Evolutionary conservation across 2,113 vertebrate species (phyloP), one percentile per base, ranked within the genome.

Genomic region (Antennarius striatus): DNA sequence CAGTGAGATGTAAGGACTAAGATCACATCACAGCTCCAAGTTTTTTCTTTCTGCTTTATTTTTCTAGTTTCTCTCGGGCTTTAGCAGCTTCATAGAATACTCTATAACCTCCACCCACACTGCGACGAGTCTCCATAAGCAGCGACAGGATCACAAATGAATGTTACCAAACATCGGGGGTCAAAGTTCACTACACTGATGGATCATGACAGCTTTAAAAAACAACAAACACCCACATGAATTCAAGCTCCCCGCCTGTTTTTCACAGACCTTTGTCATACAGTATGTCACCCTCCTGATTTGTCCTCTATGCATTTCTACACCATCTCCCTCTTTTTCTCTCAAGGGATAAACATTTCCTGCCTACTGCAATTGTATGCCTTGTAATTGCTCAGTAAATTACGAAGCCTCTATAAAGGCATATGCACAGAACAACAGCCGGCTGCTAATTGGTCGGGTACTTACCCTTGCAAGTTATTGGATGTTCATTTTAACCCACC

Each of bases 71-170:
- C 3, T 36, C 15, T 15, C 42, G 4, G 52, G 46, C 58, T 53
- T 36, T 36, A 36, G 32, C 1, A 36, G 7, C 32, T 46, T 66
- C 46, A 65, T 65, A 70, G 47, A 80, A 63, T 75, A 71, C 58
- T 71, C 28, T 40, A 61, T 59, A 36, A 59, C n/a, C 61, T 67
- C 57, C 72, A 55, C 56, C 77, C 77, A 71, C 63, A 8, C 32
- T 62, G 62, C 32, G 2, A 55, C 3, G 3, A 32, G 48, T 16
- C 46, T 36, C 32, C 32, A 45, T 28, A 39, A 36, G 56, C 2
- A 1, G 39, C 45, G 55, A 54, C 60, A 53, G 30, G 52, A 62
- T 57, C 67, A 46, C 48, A 58, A 51, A 75, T 63, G 68, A 68
- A 68, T 17, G 16, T 10, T 15, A 52, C 42, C 36, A 59, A 60